These are phyloP conservation scores for Caenorhabditis sp. DNA, from an alignment of 2,888 invertebrate genomes.

Conservation along the genomic window DNA sequence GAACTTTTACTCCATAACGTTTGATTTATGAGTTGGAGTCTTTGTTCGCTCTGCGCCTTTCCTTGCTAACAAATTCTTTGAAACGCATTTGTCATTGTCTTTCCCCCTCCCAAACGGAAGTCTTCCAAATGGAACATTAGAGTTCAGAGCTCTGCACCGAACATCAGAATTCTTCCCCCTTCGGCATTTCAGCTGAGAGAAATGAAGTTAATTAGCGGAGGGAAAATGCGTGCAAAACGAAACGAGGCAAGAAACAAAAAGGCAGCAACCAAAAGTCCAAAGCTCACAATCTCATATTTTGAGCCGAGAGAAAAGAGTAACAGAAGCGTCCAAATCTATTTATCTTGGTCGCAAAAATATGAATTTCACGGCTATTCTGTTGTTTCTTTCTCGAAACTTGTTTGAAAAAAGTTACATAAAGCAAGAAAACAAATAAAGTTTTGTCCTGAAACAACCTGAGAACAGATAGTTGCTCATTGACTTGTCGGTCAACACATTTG, in stretches of 20 bases:
- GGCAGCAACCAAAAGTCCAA: slow-evolving; percentile 13
- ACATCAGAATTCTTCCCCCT: slow-evolving; percentile 3
- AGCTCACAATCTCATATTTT: too few species aligned
- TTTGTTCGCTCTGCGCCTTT: slow-evolving; percentile 9
- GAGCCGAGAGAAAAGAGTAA: too few species aligned
- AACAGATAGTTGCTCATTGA: too few species aligned
- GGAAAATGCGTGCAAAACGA: neutral
- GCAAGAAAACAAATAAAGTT: neutral
- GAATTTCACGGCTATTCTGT: too few species aligned
- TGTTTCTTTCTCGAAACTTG: neutral
- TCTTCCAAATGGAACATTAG: slow-evolving; percentile 11
- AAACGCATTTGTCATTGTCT: slow-evolving; percentile 28
- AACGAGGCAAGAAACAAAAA: neutral
- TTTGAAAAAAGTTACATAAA: neutral
- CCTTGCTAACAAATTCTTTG: slow-evolving; percentile 7
- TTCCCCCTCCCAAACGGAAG: slow-evolving; percentile 35
- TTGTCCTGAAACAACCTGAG: too few species aligned
- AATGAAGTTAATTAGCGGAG: slow-evolving; percentile 5
- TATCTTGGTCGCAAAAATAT: too few species aligned
- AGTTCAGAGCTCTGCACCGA: slow-evolving; percentile 38
- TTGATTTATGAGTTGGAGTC: slow-evolving; percentile 19
- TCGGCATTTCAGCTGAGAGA: neutral
- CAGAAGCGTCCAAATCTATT: too few species aligned
- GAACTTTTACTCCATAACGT: neutral
- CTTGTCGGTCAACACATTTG: too few species aligned